Conservation (phyloP, 2,888 invertebrate species). For the Troilus luridus region DNA sequence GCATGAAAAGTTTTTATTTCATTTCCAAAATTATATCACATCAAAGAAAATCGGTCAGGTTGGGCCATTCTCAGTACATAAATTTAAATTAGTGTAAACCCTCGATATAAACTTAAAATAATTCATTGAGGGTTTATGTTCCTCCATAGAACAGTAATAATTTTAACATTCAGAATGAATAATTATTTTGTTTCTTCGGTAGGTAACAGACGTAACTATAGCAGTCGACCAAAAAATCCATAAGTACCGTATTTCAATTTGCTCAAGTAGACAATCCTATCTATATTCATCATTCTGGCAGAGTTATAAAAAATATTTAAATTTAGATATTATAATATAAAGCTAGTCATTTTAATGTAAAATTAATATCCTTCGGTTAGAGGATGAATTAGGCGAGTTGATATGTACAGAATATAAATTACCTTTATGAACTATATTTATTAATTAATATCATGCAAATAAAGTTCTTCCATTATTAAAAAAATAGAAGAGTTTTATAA, state of each 20-base stretch:
- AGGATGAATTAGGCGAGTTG: slow-evolving; percentile 46
- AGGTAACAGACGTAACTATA: too few relatives aligned
- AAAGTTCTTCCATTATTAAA: slow-evolving; percentile 43
- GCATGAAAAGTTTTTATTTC: too few relatives aligned
- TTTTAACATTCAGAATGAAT: too few relatives aligned
- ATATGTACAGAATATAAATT: slow-evolving; percentile 57
- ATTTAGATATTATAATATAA: slow-evolving; percentile 56
- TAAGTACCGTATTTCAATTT: not conserved
- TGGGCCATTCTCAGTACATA: too few relatives aligned
- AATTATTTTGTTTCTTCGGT: too few relatives aligned
- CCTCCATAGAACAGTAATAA: too few relatives aligned
- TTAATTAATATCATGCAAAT: slow-evolving; percentile 34
- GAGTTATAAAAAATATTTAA: slow-evolving; percentile 55
- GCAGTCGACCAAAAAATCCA: too few relatives aligned
- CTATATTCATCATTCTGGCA: not conserved
- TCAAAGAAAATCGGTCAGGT: too few relatives aligned
- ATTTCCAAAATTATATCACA: too few relatives aligned
- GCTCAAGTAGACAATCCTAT: slow-evolving; percentile 44
- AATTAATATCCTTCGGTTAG: slow-evolving; percentile 40
- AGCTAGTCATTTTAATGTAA: slow-evolving; percentile 56
- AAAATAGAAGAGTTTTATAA: slow-evolving; percentile 22
- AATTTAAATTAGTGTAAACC: too few relatives aligned
- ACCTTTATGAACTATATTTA: slow-evolving; percentile 45
- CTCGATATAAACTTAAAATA: too few relatives aligned
- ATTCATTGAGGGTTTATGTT: too few relatives aligned